Evolutionary conservation across 2,113 vertebrate species (phyloP).

Genomic region (Ranitomeya variabilis): DNA sequence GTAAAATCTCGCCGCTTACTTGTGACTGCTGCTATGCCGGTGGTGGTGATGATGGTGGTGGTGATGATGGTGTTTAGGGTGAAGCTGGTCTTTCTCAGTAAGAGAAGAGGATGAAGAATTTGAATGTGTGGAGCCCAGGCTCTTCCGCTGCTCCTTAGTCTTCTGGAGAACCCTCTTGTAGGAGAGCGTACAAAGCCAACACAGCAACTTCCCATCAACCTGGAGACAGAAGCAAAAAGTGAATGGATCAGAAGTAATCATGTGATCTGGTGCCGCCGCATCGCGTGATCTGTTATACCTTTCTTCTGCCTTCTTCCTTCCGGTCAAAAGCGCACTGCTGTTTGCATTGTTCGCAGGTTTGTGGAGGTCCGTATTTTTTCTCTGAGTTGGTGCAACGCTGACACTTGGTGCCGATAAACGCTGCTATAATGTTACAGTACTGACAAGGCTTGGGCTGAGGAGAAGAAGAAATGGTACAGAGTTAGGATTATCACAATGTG

Average conservation of each 20-base stretch:
- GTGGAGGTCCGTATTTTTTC: constrained; percentile 95
- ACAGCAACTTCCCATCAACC: constrained; percentile 97
- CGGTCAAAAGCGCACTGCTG: constrained; percentile 98
- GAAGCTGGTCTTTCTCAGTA: constrained; percentile 92
- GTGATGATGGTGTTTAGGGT: constrained; percentile 86
- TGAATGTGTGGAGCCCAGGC: constrained; percentile 89
- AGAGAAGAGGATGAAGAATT: constrained; percentile 88
- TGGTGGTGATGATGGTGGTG: constrained; percentile 87
- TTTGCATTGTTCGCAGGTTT: constrained; percentile 97
- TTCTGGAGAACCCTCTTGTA: constrained; percentile 98
- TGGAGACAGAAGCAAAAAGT: constrained; percentile 61
- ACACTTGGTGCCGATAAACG: constrained; percentile 97
- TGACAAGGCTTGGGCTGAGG: constrained; percentile 96
- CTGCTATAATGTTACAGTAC: constrained; percentile 99
- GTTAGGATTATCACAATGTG: neutral
- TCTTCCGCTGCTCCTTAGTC: constrained; percentile 97
- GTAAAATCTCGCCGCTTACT: constrained; percentile 73
- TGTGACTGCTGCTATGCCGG: constrained; percentile 85
- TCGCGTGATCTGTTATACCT: constrained; percentile 71
- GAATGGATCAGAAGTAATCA: neutral
- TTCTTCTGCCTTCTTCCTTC: constrained; percentile 95
- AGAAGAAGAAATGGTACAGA: constrained; percentile 58
- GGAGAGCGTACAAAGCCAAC: constrained; percentile 97
- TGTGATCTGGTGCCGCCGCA: too few species aligned
- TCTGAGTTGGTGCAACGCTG: constrained; percentile 98